Evolutionary conservation across 37 sponge, comb jelly and placozoan genomes (phyloP), one percentile per base, ranked within the genome.

Genomic region (Chondrosia reniformis): DNA sequence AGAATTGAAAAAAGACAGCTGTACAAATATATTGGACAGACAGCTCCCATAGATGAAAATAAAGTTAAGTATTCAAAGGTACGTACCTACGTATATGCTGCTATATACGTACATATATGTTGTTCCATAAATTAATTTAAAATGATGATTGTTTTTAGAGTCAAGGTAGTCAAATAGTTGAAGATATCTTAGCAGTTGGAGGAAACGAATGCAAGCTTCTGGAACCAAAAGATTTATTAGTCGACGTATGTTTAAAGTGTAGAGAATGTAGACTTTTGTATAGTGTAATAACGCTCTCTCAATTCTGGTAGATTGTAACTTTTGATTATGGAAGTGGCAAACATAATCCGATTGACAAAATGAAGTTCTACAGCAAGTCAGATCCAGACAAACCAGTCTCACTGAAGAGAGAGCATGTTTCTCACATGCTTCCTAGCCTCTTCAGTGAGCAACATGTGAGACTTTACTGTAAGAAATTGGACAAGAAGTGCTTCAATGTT

Each of bases 251-350:
- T n/a, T n/a, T n/a, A n/a, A n/a, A n/a, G n/a, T n/a, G n/a, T n/a
- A n/a, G n/a, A n/a, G n/a, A n/a, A n/a, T n/a, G n/a, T n/a, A n/a
- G n/a, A n/a, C n/a, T n/a, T n/a, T n/a, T n/a, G n/a, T n/a, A n/a
- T n/a, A n/a, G n/a, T n/a, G n/a, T n/a, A n/a, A n/a, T n/a, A n/a
- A n/a, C n/a, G n/a, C n/a, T n/a, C 3, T 24, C 3, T 21, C 2
- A 28, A 12, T 3, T 44, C 4, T 67, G 56, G 43, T 31, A 90
- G 95, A 49, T 86, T 8, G 89, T 91, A 21, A 88, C 84, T 22
- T 88, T 90, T 85, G 84, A 90, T 57, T 96, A 93, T 80, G 97
- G 97, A 15, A 90, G 81, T 85, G 66, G 80, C 30, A 75, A 83
- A 4, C 59, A 88, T 33, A 88, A 96, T 34, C 97, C 97, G 2